Percentiles rank a stretch among this genome's conserved stretches.
These are phyloP conservation scores for Pampus argenteus DNA, from an alignment of 2,797 vertebrate genomes.

Conservation along the genomic window DNA sequence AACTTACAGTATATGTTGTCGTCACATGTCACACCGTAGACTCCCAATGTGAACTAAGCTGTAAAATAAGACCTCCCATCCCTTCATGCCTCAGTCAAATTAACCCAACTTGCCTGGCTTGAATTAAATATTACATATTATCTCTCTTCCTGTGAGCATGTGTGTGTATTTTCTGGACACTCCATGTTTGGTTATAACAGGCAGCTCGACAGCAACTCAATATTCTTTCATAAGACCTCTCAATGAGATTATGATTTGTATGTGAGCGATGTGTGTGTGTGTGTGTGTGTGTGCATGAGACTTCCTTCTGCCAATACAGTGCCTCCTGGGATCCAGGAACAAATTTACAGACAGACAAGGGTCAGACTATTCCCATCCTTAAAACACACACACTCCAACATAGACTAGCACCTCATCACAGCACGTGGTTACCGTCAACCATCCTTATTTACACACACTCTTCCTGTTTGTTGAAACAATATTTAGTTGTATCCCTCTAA, in stretches of 20 bases:
- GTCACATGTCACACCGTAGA: neutral
- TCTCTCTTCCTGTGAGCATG: neutral
- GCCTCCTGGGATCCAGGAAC: slow-evolving; percentile 47
- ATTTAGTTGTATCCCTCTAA: neutral
- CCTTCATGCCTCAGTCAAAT: neutral
- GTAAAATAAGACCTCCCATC: slow-evolving; percentile 1
- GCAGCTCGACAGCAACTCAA: slow-evolving; percentile 51
- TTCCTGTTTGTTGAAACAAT: neutral
- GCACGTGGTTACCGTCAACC: slow-evolving; percentile 2
- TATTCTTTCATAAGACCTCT: slow-evolving; percentile 55
- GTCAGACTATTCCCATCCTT: slow-evolving; percentile 67
- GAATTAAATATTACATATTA: slow-evolving; percentile 21
- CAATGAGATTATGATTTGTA: slow-evolving; percentile 56
- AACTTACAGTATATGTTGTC: slow-evolving; percentile 10
- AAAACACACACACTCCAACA: slow-evolving; percentile 19
- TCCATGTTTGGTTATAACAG: slow-evolving; percentile 72
- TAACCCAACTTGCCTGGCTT: neutral
- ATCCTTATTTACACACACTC: no score
- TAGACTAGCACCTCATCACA: neutral
- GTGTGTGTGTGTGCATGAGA: slow-evolving; percentile 11
- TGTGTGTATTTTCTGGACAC: slow-evolving; percentile 33
- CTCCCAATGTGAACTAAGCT: slow-evolving; percentile 4
- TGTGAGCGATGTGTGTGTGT: slow-evolving; percentile 25
- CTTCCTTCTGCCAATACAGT: slow-evolving; percentile 45
- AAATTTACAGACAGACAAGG: slow-evolving; percentile 58